phyloP scores from a whole-genome alignment of 1,140 invertebrate genomes.

The Procambarus clarkii region DNA sequence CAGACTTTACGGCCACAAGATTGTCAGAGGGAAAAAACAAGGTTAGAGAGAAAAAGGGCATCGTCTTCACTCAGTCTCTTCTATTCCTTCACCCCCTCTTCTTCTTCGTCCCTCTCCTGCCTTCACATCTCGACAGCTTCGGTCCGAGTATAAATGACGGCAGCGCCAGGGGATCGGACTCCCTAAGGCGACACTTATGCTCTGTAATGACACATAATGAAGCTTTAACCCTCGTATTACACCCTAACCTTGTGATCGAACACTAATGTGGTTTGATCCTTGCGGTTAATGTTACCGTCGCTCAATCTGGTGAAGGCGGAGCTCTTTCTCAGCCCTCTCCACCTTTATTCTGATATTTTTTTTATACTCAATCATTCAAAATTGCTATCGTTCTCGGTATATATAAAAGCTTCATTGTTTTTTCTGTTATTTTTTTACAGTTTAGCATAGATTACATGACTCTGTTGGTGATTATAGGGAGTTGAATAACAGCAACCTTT shows the following conservation, averaged over 20 bases:
- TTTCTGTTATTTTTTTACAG: background rate
- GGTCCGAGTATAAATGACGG: background rate
- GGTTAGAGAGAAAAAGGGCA: too few species aligned
- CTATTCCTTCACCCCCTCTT: conserved; percentile 11
- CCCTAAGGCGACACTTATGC: conserved; percentile 23
- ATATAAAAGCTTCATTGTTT: background rate
- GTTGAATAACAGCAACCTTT: background rate
- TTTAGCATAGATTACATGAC: background rate
- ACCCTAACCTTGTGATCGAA: conserved; percentile 29
- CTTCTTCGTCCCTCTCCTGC: background rate
- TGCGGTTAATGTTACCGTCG: conserved; percentile 26
- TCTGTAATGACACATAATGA: conserved; percentile 30
- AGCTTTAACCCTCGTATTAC: conserved; percentile 28
- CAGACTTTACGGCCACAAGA: too few species aligned
- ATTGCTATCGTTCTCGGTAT: too few species aligned
- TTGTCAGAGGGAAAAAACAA: too few species aligned
- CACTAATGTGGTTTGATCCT: conserved; percentile 12
- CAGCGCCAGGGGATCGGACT: background rate
- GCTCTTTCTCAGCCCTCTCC: background rate
- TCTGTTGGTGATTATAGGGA: background rate
- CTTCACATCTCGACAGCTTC: background rate
- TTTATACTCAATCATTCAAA: background rate
- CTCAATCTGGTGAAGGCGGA: conserved; percentile 17
- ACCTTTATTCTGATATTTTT: background rate
- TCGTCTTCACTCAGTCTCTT: background rate